Base-by-base conservation (phyloP, 2,113 vertebrate genomes). In the Xiphophorus maculatus region DNA sequence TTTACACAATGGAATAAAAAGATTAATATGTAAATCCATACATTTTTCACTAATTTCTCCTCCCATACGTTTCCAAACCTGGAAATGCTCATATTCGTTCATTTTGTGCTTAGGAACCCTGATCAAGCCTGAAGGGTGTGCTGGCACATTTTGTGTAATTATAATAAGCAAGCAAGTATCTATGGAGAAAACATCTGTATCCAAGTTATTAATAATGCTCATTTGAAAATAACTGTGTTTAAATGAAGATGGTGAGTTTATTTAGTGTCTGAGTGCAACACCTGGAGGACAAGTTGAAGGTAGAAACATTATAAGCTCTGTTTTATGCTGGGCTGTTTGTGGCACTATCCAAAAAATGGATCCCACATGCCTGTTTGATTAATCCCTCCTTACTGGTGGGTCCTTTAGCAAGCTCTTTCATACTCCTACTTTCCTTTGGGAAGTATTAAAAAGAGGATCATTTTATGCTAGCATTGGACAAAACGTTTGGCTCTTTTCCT, bases 341-440 rank as follows among this genome's bases (percentile, higher is more conserved):
- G 10, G 54, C 30, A 72, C 37, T 22, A 66, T 37, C 71, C 28
- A 67, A 51, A 76, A 58, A 25, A 11, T n/a, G 51, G 22, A 58
- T 58, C 51, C 51, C 25, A 58, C 51, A n/a, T 58, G 9, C 25
- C 6, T 1, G 69, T 62, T 65, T 75, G 76, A 80, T 87, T 86
- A 87, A 90, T 87, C 67, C 65, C 33, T 33, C 71, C 1, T 70
- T 87, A 88, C 78, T 85, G 87, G 87, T 71, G 85, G 73, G 77
- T 80, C 60, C 66, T 73, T 33, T 90, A 91, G 89, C 80, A 84
- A 90, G 81, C 63, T 80, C 85, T 86, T 87, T 80, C 77, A 81
- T 83, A 77, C 69, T 60, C 63, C 71, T 33, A 28, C 35, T 33
- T 35, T 81, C 86, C 81, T 76, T 6, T 3, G 61, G 73, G 87